These are phyloP conservation scores for Gila orcuttii DNA, from an alignment of 2,113 vertebrate species.

Conservation along the genomic window DNA sequence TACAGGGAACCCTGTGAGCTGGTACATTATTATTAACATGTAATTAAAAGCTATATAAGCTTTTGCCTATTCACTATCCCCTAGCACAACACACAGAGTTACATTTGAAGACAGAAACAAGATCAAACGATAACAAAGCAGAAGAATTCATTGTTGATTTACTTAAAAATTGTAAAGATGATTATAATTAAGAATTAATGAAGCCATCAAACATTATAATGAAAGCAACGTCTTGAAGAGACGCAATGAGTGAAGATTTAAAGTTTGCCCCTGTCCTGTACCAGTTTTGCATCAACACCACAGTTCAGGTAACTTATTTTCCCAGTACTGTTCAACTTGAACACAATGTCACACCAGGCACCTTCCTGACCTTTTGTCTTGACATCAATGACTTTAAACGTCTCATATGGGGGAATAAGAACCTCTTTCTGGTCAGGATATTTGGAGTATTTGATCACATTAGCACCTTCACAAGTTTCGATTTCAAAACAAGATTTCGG, in stretches of 20 bases:
- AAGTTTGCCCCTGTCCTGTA: background rate
- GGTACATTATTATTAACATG: too few species aligned
- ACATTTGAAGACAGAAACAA: too few species aligned
- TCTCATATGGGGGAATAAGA: slow-evolving; percentile 16
- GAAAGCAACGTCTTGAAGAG: background rate
- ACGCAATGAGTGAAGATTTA: background rate
- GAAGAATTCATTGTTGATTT: background rate
- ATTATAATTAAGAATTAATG: background rate
- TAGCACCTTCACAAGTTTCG: background rate
- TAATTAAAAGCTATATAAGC: too few species aligned
- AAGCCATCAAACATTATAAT: background rate
- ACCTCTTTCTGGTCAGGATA: background rate
- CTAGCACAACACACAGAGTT: too few species aligned
- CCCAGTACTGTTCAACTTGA: background rate
- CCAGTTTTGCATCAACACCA: background rate
- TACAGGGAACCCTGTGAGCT: too few species aligned
- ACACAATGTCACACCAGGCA: background rate
- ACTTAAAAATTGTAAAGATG: too few species aligned
- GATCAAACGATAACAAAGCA: too few species aligned
- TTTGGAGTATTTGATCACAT: background rate
- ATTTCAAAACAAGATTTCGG: background rate
- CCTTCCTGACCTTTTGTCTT: background rate
- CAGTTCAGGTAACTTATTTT: background rate
- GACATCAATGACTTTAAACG: background rate
- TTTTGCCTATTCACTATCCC: too few species aligned